phyloP scores from a whole-genome alignment of 2,888 invertebrate species.

The Biston betularia region DNA sequence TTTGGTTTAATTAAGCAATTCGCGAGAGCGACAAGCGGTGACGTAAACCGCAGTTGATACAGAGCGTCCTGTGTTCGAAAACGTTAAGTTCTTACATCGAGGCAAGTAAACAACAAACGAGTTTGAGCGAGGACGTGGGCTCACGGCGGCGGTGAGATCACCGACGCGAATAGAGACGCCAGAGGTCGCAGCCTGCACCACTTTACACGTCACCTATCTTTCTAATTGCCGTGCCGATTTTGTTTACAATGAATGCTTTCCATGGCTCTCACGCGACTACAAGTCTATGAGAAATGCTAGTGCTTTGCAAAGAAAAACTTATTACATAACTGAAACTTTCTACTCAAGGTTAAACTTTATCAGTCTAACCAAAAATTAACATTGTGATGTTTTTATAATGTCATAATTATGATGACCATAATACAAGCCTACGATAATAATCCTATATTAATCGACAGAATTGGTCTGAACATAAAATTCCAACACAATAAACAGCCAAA shows the following conservation, averaged over 20 bases:
- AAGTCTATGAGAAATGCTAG: slow-evolving; percentile 52
- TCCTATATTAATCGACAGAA: slow-evolving; percentile 16
- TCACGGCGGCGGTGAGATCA: slow-evolving; percentile 78
- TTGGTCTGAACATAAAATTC: slow-evolving; percentile 24
- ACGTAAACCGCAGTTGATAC: slow-evolving; percentile 70
- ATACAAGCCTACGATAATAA: slow-evolving; percentile 28
- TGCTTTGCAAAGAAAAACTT: slow-evolving; percentile 50
- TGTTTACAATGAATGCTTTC: slow-evolving; percentile 68
- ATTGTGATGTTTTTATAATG: neutral
- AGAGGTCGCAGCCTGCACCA: slow-evolving; percentile 81
- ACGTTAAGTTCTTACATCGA: slow-evolving; percentile 74
- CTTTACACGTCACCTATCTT: slow-evolving; percentile 76
- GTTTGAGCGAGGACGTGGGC: slow-evolving; percentile 82
- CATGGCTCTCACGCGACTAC: slow-evolving; percentile 61
- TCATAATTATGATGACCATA: slow-evolving; percentile 19
- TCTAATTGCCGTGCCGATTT: slow-evolving; percentile 76
- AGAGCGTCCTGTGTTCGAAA: slow-evolving; percentile 71
- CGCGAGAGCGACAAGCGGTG: slow-evolving; percentile 55
- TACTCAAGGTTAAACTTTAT: slow-evolving; percentile 31
- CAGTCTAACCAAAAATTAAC: neutral
- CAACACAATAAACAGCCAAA: slow-evolving; percentile 24
- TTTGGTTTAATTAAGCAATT: slow-evolving; percentile 44
- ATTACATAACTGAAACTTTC: slow-evolving; percentile 25
- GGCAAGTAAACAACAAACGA: slow-evolving; percentile 83
- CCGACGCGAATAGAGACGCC: slow-evolving; percentile 74